Base-by-base conservation (phyloP, 2,113 vertebrate genomes). In the Glaucomys volans region DNA sequence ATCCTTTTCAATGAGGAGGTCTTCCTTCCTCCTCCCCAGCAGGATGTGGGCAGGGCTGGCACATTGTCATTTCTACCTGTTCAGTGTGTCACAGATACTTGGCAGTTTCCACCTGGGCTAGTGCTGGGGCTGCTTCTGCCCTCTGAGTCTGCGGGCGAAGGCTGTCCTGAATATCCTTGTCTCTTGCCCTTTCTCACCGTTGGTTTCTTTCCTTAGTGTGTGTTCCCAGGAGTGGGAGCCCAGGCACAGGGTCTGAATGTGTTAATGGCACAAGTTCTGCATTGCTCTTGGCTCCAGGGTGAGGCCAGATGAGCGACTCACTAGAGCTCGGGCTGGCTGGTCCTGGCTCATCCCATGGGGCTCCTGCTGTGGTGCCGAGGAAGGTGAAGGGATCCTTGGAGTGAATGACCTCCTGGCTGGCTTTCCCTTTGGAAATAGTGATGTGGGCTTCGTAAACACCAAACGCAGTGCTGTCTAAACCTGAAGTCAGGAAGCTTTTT, bases 21-120 rank as follows among this genome's bases (percentile, higher is more conserved):
- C 22, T 82, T 0, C 0, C 40, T n/a, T 5, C 32, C 4, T 40
- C 11, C 1, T 2, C 17, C 24, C 0, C 7, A 2, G 52, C 5
- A 1, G 35, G 2, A 0, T 54, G 10, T 72, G 87, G 69, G 37
- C 26, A 26, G 26, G 32, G n/a, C 44, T 30, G 10, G 59, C n/a
- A 28, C 3, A 0, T 26, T 40, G 66, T 83, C 26, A 35, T 66
- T 67, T 62, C 40, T 40, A 14, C 6, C 54, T 26, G 8, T 52
- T 3, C 14, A 30, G 59, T 59, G 9, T 40, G 17, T 30, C 4
- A 5, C 4, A 11, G 59, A 16, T 71, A 66, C 35, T 18, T 28
- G 0, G 30, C 10, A 2, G 35, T 35, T 54, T 75, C 26, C 7
- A 20, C 20, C 1, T 47, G 1, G 9, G 17, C 62, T 20, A 9